A percentile compares a stretch with the other conserved stretches of the same genome.
Conservation (phyloP, 1,140 invertebrate species). For the Eriocheir sinensis region DNA sequence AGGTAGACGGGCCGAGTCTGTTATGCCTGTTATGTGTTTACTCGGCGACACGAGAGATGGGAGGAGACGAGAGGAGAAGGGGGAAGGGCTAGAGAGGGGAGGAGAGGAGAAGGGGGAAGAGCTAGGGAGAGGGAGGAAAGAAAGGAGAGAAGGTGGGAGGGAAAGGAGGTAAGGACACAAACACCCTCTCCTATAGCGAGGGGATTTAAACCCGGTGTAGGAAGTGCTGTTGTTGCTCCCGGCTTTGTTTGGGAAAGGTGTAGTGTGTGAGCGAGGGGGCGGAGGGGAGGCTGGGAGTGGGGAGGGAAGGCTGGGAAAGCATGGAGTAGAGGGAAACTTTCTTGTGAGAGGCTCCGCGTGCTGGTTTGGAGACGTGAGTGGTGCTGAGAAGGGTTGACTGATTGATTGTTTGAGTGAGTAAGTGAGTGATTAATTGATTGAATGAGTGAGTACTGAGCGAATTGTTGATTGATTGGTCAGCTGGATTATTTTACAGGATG, state of each 20-base stretch:
- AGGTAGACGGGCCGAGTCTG: not conserved
- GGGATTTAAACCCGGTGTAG: not conserved
- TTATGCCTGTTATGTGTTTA: not conserved
- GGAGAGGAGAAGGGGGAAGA: not conserved
- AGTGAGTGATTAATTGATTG: too few relatives aligned
- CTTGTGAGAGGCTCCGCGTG: too few relatives aligned
- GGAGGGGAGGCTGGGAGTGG: too few relatives aligned
- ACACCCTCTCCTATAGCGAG: conserved; percentile 11
- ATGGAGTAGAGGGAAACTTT: too few relatives aligned
- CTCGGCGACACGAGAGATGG: not conserved
- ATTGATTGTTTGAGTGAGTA: too few relatives aligned
- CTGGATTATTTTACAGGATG: too few relatives aligned
- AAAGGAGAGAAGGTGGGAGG: not conserved
- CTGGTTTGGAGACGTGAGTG: too few relatives aligned
- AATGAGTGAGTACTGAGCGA: too few relatives aligned
- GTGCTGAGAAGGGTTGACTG: too few relatives aligned
- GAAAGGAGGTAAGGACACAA: not conserved
- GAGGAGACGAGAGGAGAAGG: not conserved
- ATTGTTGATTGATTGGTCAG: too few relatives aligned
- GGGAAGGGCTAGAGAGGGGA: not conserved
- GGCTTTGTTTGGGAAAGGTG: conserved; percentile 1
- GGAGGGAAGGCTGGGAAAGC: too few relatives aligned
- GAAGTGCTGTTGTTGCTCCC: not conserved
- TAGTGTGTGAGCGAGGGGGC: not conserved
- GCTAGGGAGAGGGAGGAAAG: too few relatives aligned